Conservation (phyloP, 1,140 invertebrate genomes). For the Dendrolimus kikuchii region DNA sequence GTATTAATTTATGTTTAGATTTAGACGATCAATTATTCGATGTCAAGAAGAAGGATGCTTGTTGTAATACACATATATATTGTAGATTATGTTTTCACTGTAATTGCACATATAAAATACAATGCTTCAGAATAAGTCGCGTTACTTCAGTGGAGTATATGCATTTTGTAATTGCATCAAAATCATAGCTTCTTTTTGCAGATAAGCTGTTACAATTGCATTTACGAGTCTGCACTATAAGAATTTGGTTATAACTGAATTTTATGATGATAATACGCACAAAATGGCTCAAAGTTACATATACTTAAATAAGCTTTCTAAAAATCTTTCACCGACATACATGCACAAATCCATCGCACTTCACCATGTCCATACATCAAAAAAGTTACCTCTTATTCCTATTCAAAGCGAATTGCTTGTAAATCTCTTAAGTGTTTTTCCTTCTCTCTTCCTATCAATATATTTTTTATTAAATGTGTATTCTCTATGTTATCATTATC, state of each 20-base stretch:
- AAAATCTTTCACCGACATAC: slow-evolving; percentile 18
- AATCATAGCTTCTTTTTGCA: no score
- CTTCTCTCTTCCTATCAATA: slow-evolving; percentile 41
- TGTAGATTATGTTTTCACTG: slow-evolving; percentile 8
- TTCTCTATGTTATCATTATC: slow-evolving; percentile 42
- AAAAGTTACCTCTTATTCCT: slow-evolving; percentile 35
- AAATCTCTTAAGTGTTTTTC: slow-evolving; percentile 37
- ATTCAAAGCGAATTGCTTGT: slow-evolving; percentile 33
- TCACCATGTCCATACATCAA: slow-evolving; percentile 49
- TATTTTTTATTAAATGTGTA: slow-evolving; percentile 37
- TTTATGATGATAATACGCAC: slow-evolving; percentile 29
- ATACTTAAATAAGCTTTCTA: slow-evolving; percentile 36
- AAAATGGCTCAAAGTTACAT: slow-evolving; percentile 52
- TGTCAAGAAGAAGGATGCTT: slow-evolving; percentile 26
- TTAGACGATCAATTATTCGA: not conserved
- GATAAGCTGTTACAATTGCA: no score
- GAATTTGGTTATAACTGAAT: no score
- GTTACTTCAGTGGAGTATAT: no score
- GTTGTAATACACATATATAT: slow-evolving; percentile 16
- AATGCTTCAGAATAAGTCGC: slow-evolving; percentile 1
- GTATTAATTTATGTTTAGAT: no score
- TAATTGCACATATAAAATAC: slow-evolving; percentile 7
- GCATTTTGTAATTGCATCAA: no score
- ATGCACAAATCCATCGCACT: slow-evolving; percentile 48
- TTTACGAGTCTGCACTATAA: no score